These are phyloP conservation scores for Acinonyx jubatus DNA, from an alignment of 2,113 vertebrate species.

Conservation along the genomic window DNA sequence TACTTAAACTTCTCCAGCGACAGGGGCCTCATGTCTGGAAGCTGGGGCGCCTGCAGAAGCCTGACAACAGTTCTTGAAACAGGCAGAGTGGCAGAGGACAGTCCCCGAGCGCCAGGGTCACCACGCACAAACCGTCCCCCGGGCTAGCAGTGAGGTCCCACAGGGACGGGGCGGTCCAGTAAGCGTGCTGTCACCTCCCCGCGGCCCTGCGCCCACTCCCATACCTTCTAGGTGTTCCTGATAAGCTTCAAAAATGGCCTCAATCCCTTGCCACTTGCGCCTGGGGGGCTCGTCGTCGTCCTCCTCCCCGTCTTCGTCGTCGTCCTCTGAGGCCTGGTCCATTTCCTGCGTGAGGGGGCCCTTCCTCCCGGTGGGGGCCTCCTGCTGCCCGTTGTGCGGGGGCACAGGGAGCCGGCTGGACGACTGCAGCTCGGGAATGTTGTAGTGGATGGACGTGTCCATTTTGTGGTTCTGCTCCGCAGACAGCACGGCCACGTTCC, in stretches of 20 bases:
- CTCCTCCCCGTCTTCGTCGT: conserved; percentile 84
- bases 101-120: background rate
- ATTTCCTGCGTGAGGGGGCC: conserved; percentile 80
- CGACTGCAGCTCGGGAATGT: conserved; percentile 97
- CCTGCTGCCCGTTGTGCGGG: conserved; percentile 93
- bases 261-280: conserved; percentile 96
- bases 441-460: conserved; percentile 96
- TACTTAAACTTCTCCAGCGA: background rate
- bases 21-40: background rate
- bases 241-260: conserved; percentile 98
- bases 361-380: conserved; percentile 80
- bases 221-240: conserved; percentile 97
- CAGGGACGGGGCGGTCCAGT: fast-evolving
- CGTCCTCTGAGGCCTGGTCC: conserved; percentile 87
- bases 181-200: background rate
- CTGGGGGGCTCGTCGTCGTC: conserved; percentile 85
- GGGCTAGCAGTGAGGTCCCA: fast-evolving
- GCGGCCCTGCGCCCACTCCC: fast-evolving
- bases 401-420: conserved; percentile 79
- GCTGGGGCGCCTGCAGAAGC: background rate
- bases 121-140: background rate
- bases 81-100: fast-evolving
- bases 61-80: fast-evolving
- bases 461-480: conserved; percentile 93
- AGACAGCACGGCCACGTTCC: conserved; percentile 81